A percentile compares a stretch with the other conserved stretches of the same genome.
Evolutionary conservation across 2,888 invertebrate species (phyloP).

Genomic region (Boloria euphrosyne): DNA sequence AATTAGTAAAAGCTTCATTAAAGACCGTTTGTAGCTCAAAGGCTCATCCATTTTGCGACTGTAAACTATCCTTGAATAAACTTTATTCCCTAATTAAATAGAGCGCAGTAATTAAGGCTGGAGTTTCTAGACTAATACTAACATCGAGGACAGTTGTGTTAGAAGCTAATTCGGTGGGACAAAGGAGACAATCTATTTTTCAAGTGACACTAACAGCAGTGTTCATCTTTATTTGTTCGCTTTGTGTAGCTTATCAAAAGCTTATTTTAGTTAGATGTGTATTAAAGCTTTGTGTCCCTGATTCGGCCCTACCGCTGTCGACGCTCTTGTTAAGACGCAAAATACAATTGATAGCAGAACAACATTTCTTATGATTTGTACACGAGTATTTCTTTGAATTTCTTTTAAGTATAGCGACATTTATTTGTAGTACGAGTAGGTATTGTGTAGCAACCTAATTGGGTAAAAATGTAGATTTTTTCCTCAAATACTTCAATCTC

Average conservation of each 20-base stretch:
- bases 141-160: constrained; percentile 34
- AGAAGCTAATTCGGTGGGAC: constrained; percentile 38
- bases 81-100: constrained; percentile 37
- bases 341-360: constrained; percentile 1
- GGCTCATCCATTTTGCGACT: constrained; percentile 20
- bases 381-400: too few relatives aligned
- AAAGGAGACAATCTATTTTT: constrained; percentile 42
- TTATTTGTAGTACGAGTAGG: not conserved
- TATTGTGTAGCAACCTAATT: not conserved
- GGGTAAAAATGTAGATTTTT: too few relatives aligned
- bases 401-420: not conserved
- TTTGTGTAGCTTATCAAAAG: constrained; percentile 36
- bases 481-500: too few relatives aligned
- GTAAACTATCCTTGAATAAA: constrained; percentile 36
- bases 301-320: not conserved
- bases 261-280: constrained; percentile 22
- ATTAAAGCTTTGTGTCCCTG: constrained; percentile 18
- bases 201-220: constrained; percentile 39
- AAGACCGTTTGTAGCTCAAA: constrained; percentile 23
- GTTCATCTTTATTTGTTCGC: constrained; percentile 33
- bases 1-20: constrained; percentile 30
- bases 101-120: constrained; percentile 32
- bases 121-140: constrained; percentile 31
- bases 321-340: constrained; percentile 6
- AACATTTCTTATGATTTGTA: not conserved